Evolutionary conservation across 2,113 vertebrate genomes (phyloP).

Genomic region (Thymallus thymallus): DNA sequence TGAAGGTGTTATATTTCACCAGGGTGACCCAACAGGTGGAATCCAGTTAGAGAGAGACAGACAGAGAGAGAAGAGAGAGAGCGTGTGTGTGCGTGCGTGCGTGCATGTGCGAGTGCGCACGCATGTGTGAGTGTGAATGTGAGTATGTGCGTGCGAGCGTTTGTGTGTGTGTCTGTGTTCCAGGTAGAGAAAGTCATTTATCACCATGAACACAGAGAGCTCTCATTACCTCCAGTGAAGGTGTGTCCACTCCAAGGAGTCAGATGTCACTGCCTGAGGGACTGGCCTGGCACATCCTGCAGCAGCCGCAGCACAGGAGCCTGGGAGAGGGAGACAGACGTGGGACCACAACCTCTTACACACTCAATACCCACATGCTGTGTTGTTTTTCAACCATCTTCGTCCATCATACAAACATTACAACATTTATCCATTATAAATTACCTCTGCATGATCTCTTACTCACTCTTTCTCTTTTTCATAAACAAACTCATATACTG

Average conservation of each 20-base stretch:
- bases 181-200: constrained; percentile 30
- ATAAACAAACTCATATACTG: no score
- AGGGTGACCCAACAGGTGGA: background rate
- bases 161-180: constrained; percentile 1
- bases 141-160: background rate
- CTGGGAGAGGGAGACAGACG: background rate
- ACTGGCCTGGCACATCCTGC: background rate
- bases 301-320: background rate
- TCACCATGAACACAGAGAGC: constrained; percentile 26
- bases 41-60: background rate
- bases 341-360: background rate
- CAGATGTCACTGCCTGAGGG: constrained; percentile 8
- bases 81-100: background rate
- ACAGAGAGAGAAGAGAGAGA: background rate
- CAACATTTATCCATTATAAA: no score
- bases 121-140: no score
- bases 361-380: no score
- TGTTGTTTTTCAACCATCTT: background rate
- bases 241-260: constrained; percentile 18
- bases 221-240: constrained; percentile 25
- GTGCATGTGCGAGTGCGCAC: no score
- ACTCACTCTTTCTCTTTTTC: no score
- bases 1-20: background rate
- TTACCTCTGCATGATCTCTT: no score
- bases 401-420: no score